These are phyloP conservation scores for Mizuhopecten yessoensis DNA, from an alignment of 1,140 invertebrate species.

Conservation along the genomic window DNA sequence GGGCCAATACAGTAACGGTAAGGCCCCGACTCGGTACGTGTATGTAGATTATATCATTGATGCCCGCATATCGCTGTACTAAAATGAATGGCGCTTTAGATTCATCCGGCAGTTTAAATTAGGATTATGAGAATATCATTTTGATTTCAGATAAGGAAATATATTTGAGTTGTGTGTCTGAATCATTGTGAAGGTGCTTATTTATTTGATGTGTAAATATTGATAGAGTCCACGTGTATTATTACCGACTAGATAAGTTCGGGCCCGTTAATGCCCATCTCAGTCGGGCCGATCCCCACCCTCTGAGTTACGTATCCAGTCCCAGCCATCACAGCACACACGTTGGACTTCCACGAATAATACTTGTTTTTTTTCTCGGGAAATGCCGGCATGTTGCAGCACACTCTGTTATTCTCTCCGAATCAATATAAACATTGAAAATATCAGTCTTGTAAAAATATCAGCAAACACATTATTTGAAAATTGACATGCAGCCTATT, in stretches of 20 bases:
- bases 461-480: constrained; percentile 18
- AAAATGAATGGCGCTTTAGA: background rate
- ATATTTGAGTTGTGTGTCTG: background rate
- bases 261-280: background rate
- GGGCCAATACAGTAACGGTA: background rate
- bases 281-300: background rate
- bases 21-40: background rate
- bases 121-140: background rate
- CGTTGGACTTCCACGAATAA: background rate
- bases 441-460: constrained; percentile 22
- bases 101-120: background rate
- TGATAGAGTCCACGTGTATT: background rate
- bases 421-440: constrained; percentile 36
- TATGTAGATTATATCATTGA: background rate
- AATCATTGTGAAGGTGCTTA: background rate
- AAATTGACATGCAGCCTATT: background rate
- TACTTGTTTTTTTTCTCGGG: background rate
- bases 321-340: background rate
- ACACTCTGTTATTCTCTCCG: background rate
- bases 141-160: background rate
- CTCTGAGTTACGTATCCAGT: background rate
- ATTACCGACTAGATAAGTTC: background rate
- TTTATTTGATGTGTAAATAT: constrained; percentile 23
- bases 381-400: background rate
- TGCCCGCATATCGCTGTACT: background rate